Evolutionary conservation across 2,888 invertebrate genomes (phyloP).

Genomic region (Schizaphis graminum): DNA sequence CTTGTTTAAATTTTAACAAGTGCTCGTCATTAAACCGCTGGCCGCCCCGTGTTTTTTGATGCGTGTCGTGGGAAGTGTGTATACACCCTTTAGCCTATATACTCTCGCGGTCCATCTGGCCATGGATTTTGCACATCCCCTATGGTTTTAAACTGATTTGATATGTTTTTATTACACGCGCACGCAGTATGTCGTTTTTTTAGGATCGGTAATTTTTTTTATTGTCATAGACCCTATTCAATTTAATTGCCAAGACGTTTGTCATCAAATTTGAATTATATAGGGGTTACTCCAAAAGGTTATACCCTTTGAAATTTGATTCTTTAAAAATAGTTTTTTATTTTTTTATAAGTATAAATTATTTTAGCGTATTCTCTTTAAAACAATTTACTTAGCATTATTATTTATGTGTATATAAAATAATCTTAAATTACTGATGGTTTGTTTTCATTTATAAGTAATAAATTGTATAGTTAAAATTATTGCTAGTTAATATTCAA

Average conservation of each 20-base stretch:
- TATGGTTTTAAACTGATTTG: slow-evolving; percentile 42
- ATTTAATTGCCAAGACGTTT: background rate
- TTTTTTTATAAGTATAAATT: background rate
- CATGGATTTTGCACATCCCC: slow-evolving; percentile 32
- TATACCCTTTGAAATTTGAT: slow-evolving; percentile 11
- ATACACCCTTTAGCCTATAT: background rate
- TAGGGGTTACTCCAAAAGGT: background rate
- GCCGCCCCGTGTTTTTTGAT: slow-evolving; percentile 34
- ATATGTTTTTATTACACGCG: slow-evolving; percentile 38
- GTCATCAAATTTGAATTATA: slow-evolving; percentile 20
- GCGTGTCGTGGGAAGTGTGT: slow-evolving; percentile 62
- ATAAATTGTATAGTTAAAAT: background rate
- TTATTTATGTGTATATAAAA: background rate
- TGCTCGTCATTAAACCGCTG: slow-evolving; percentile 56
- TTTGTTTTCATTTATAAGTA: background rate
- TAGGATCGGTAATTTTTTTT: slow-evolving; percentile 31
- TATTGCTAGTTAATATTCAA: background rate
- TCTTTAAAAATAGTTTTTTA: background rate
- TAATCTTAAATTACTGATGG: background rate
- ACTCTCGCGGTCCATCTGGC: slow-evolving; percentile 45
- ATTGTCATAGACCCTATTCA: background rate
- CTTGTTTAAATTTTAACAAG: slow-evolving; percentile 59
- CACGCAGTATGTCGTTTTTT: slow-evolving; percentile 49
- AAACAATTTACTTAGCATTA: background rate
- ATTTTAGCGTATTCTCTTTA: background rate